Conservation (phyloP, 2,797 vertebrate species). For the Liparis tanakae region DNA sequence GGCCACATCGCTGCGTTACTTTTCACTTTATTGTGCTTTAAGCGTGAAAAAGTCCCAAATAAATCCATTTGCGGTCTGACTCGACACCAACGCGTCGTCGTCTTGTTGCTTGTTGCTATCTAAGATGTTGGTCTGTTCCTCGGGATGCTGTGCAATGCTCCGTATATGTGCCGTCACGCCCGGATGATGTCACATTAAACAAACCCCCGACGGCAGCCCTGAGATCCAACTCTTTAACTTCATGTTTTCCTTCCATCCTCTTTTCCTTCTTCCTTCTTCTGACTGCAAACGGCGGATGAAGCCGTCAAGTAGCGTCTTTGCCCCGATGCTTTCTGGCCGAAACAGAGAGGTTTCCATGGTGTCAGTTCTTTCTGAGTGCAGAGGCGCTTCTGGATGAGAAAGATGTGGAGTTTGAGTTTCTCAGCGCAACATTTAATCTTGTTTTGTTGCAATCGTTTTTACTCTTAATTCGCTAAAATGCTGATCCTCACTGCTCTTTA, state of each 20-base stretch:
- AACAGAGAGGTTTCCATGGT: constrained; percentile 26
- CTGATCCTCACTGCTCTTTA: constrained; percentile 27
- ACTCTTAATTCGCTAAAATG: constrained; percentile 42
- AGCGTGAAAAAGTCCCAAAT: neutral
- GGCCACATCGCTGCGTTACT: neutral
- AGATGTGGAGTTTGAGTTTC: constrained; percentile 38
- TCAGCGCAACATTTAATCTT: constrained; percentile 44
- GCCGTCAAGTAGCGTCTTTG: constrained; percentile 30
- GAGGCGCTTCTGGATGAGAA: constrained; percentile 32
- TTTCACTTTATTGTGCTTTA: neutral
- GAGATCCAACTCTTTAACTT: constrained; percentile 20
- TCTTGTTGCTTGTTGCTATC: neutral
- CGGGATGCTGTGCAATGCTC: neutral
- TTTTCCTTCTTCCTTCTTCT: constrained; percentile 2
- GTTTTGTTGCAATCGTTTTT: constrained; percentile 49
- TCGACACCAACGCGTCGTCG: neutral
- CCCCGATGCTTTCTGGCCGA: constrained; percentile 40
- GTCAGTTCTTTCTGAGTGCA: constrained; percentile 47
- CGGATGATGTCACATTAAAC: constrained; percentile 39
- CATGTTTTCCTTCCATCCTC: neutral
- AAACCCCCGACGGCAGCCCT: constrained; percentile 19
- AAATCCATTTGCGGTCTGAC: neutral
- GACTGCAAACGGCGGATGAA: constrained; percentile 18
- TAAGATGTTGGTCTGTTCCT: neutral
- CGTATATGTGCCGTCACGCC: constrained; percentile 15